Percentiles rank a stretch among this genome's conserved stretches.
phyloP scores from a whole-genome alignment of 2,113 vertebrate genomes.

The Halcyon malimbica region DNA sequence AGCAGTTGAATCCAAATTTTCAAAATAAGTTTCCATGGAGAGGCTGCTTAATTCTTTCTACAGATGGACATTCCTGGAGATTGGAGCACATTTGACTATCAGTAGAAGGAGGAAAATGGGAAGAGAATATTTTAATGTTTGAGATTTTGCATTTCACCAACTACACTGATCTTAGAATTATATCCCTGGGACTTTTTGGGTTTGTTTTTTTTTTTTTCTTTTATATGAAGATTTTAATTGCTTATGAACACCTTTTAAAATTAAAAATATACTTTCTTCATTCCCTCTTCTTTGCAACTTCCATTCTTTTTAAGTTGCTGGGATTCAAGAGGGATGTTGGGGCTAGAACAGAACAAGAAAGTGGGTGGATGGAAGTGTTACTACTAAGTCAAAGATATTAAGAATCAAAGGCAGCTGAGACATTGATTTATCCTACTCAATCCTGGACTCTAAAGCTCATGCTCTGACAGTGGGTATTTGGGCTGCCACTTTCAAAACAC shows the following conservation, averaged over 20 bases:
- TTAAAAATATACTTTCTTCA: slow-evolving; percentile 46
- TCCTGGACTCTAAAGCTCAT: background rate
- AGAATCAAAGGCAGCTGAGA: slow-evolving; percentile 56
- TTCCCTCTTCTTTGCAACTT: background rate
- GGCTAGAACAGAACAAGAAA: background rate
- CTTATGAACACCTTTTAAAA: slow-evolving; percentile 18
- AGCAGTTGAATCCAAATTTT: slow-evolving; percentile 41
- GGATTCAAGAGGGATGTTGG: background rate
- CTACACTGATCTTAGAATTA: slow-evolving; percentile 33
- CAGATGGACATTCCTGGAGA: slow-evolving; percentile 30
- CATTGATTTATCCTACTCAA: slow-evolving; percentile 23
- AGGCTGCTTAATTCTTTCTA: slow-evolving; percentile 51
- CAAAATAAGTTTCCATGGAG: slow-evolving; percentile 1
- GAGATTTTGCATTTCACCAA: slow-evolving; percentile 28
- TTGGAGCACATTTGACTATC: background rate
- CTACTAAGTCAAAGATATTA: slow-evolving; percentile 4
- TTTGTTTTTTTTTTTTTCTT: background rate
- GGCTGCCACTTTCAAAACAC: slow-evolving; percentile 21
- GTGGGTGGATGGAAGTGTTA: background rate
- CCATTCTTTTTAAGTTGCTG: background rate
- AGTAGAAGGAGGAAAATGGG: slow-evolving; percentile 6
- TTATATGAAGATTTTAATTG: slow-evolving; percentile 11
- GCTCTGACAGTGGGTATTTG: slow-evolving; percentile 11
- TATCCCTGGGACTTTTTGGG: background rate
- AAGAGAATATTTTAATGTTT: background rate